Evolutionary conservation across 2,888 invertebrate species (phyloP).

Genomic region (Petrolisthes manimaculis): DNA sequence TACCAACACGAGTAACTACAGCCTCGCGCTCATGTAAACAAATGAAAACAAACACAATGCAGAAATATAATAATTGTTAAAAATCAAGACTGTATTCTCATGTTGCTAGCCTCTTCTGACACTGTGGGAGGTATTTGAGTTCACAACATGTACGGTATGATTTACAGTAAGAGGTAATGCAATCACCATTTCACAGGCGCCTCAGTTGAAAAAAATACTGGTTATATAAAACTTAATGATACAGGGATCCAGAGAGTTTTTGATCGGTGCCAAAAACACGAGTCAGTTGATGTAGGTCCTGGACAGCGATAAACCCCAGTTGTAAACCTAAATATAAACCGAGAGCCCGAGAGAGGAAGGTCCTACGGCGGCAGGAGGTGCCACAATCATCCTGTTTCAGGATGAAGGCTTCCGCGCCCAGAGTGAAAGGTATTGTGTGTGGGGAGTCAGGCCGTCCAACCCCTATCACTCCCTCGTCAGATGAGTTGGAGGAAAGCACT

Average conservation of each 20-base stretch:
- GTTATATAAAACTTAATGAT: slow-evolving; percentile 33
- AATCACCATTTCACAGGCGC: slow-evolving; percentile 47
- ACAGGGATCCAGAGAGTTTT: slow-evolving; percentile 52
- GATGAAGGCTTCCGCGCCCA: slow-evolving; percentile 55
- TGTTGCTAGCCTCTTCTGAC: slow-evolving; percentile 54
- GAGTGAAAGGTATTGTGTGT: slow-evolving; percentile 50
- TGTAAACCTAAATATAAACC: slow-evolving; percentile 33
- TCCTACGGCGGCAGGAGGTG: slow-evolving; percentile 36
- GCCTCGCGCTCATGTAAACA: not conserved
- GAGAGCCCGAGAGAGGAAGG: slow-evolving; percentile 44
- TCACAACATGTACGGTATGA: slow-evolving; percentile 24
- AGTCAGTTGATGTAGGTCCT: slow-evolving; percentile 56
- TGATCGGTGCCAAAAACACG: slow-evolving; percentile 56
- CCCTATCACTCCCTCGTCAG: slow-evolving; percentile 55
- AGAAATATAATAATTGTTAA: not conserved
- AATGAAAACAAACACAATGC: not conserved
- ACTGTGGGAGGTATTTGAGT: slow-evolving; percentile 47
- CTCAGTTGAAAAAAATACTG: slow-evolving; percentile 26
- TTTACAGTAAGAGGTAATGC: slow-evolving; percentile 37
- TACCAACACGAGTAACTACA: slow-evolving; percentile 8
- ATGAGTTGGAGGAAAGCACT: slow-evolving; percentile 17
- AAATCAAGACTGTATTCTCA: slow-evolving; percentile 14
- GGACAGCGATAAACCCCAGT: slow-evolving; percentile 58
- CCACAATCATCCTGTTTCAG: slow-evolving; percentile 45
- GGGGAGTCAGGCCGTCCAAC: slow-evolving; percentile 40